Base-by-base conservation (phyloP, 2,797 vertebrate genomes). In the Passerculus sandwichensis region DNA sequence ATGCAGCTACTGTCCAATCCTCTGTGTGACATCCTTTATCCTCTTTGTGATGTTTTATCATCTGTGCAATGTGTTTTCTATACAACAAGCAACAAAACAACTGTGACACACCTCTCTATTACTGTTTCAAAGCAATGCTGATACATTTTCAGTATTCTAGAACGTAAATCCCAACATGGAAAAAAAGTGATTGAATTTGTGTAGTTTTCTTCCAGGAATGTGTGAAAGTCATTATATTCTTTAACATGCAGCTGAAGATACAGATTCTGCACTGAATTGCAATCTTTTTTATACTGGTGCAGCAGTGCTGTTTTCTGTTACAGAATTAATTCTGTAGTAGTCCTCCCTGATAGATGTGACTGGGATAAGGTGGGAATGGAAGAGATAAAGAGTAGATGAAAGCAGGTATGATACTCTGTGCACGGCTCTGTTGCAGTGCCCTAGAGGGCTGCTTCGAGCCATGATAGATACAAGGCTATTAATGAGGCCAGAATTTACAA, bases 81-180 rank as follows among this genome's bases (percentile, higher is more conserved):
- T 15, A 56, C 21, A 72, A 21, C 22, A 77, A 87, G 22, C 29
- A 32, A 14, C 30, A 54, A 72, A 76, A 57, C 11, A 85, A 4
- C 19, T 65, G 29, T 26, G 32, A 29, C 13, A 4, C 14, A 42
- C 4, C 27, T 60, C 4, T 44, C 34, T 81, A 29, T 32, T 94
- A 27, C 14, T 65, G 9, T 48, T 85, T 90, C 51, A 61, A 45
- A 76, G 42, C 32, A 27, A 36, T 59, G 32, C 22, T 78, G 72
- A 34, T 32, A 25, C 1, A 2, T 47, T 29, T 13, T 83, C 0
- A 0, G 0, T 34, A 26, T 59, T 67, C 13, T 34, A 51, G 59
- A 42, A 18, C 11, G 73, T 79, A 54, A 38, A 60, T 72, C 38
- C 10, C 40, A 65, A 7, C 11, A 16, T 11, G 15, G 36, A 80